Evolutionary conservation across 2,797 vertebrate genomes (phyloP), one percentile per base, ranked within the genome.

Genomic region (Fratercula arctica): DNA sequence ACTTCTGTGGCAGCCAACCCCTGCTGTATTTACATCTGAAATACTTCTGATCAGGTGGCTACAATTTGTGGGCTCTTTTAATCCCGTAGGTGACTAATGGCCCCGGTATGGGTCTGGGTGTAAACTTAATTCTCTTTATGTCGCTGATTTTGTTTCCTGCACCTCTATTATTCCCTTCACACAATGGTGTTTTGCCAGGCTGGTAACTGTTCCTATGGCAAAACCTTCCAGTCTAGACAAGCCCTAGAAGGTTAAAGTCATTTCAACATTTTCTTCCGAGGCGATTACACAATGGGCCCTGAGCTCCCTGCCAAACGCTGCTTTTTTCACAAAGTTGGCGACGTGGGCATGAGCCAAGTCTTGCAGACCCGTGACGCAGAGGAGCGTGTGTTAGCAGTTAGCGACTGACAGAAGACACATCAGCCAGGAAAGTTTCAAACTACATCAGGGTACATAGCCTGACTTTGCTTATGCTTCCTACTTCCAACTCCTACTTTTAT

Each of bases 401-500:
- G 39, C 4, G 17, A 93, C 67, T 37, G 81, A 80, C 75, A 68
- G 54, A 57, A 45, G 17, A 89, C 61, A 61, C 9, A 83, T 54
- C 69, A 35, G 76, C 69, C 80, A 83, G 89, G 53, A 59, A 87
- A 90, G 67, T 88, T 96, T 74, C 85, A 87, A 91, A 91, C 87
- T 46, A 35, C 75, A 67, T 31, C 82, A 78, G 57, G 9, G 57
- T 90, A 48, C 46, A 89, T n/a, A 93, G 85, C 66, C 89, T 82
- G 91, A 93, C 94, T 96, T 93, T 85, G 77, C 95, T 95, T 85
- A 84, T 77, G 88, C 67, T 93, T 93, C 91, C 95, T 81, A 84
- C 90, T 95, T 96, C 69, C 95, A 93, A 87, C 93, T 88, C 87
- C 92, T 96, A 92, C 96, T 98, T 98, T 98, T 98, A 97, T 97